phyloP scores from a whole-genome alignment of 2,888 invertebrate species.

The Folsomia candida region DNA sequence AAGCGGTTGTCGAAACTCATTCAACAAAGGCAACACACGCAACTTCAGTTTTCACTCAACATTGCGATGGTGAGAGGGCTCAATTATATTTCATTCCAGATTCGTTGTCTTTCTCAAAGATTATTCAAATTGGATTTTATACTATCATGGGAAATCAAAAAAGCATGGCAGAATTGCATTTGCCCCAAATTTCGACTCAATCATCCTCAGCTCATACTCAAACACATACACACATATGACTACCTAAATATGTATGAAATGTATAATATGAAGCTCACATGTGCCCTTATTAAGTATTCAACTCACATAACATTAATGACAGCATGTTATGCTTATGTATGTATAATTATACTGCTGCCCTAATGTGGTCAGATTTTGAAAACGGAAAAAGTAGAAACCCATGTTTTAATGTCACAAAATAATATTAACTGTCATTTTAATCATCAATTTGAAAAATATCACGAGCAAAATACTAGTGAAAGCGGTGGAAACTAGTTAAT shows the following conservation, averaged over 20 bases:
- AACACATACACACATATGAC: background rate
- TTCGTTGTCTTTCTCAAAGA: background rate
- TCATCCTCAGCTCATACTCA: background rate
- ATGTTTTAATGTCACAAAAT: no score
- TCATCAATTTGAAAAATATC: no score
- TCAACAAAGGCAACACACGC: slow-evolving; percentile 48
- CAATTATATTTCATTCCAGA: slow-evolving; percentile 3
- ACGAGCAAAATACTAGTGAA: no score
- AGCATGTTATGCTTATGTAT: no score
- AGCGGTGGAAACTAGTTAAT: no score
- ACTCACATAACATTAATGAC: background rate
- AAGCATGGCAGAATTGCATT: background rate
- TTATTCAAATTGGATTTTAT: background rate
- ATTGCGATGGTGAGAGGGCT: slow-evolving; percentile 28
- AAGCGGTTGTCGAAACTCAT: slow-evolving; percentile 50
- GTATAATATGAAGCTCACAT: background rate
- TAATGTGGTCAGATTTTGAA: no score
- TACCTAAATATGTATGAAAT: no score
- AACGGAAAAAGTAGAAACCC: no score
- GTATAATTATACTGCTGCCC: no score
- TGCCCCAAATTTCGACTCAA: background rate
- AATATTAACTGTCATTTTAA: no score
- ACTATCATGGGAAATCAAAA: slow-evolving; percentile 4
- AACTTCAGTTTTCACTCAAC: slow-evolving; percentile 47
- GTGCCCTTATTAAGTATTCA: background rate